Evolutionary conservation across 2,797 vertebrate species (phyloP), one percentile per base, ranked within the genome.

Genomic region (Neopelma chrysocephalum): DNA sequence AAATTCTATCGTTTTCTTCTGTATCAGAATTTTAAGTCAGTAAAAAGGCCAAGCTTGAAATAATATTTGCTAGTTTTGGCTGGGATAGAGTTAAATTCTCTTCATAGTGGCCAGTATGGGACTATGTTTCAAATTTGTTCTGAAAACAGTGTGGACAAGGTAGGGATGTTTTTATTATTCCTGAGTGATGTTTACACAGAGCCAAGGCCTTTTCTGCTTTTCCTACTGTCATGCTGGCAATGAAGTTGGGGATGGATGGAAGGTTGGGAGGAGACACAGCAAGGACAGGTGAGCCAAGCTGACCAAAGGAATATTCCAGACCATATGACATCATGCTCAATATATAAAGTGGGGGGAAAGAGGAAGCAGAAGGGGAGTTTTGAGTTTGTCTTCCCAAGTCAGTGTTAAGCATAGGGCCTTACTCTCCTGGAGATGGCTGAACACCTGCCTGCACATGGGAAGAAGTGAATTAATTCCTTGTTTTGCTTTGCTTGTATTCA

Each of bases 341-440:
- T 11, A 29, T 11, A 22, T n/a, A 15, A 64, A 57, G 23, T 8
- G 6, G 3, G 11, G 3, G 5, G 22, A 36, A 69, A 12, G 12
- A 54, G 5, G 25, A 62, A 22, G 42, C 15, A 9, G 13, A 62
- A 9, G 4, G 48, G 3, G 20, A n/a, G 56, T n/a, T 57, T 15
- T 4, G 4, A 8, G 10, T 15, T 89, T 77, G 10, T 38, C 27
- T 51, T 64, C 20, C 36, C 27, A 70, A 57, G 23, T 38, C 11
- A 25, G 22, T 0, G 0, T n/a, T 25, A 43, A 1, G 3, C 6
- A 1, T 62, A 32, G 10, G 4, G 11, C 17, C 11, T 29, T 43
- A 31, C 1, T 2, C 11, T 38, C 42, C 32, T 64, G 36, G 20
- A 51, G 15, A 31, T 4, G 7, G 13, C 11, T 57, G 23, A 70